Base-by-base conservation (phyloP, 2,888 invertebrate genomes). In the Diarsia dahlii region DNA sequence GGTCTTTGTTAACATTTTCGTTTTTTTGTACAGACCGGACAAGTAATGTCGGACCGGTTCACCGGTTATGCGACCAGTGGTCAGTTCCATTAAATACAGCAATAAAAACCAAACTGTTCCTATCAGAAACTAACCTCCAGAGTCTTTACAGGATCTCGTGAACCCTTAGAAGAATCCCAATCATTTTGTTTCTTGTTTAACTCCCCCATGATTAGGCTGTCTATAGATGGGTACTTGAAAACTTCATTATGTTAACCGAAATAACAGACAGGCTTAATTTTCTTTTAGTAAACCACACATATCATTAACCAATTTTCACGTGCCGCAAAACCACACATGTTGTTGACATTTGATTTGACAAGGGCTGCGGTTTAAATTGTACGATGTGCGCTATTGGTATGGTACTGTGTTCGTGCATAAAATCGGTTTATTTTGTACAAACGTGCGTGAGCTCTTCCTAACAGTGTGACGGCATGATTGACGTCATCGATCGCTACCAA, bases 71-170 rank as follows among this genome's bases (percentile, higher is more conserved):
- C 12, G 20, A n/a, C 23, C 45, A 45, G n/a, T 39, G 6, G 28
- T 28, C 6, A 58, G n/a, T 58, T 45, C 6, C 13, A 28, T 28
- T 28, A 12, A 56, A 58, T 28, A 39, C 9, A 67, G 15, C 28
- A 75, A 3, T 74, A 20, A 46, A 45, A 50, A 68, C 18, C 5
- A 56, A 18, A 45, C 12, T 20, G 0, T 4, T 45, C 13, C 5
- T 10, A 34, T 20, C 10, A 18, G n/a, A 71, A 58, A 84, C 93
- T 93, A 92, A 97, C 96, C 96, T 97, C 96, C 84, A 97, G 91
- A 70, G 92, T 88, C 91, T 95, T 96, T 74, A 96, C 90, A 28
- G 96, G 96, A 80, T 96, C 95, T 74, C 95, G 90, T 45, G 94
- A 87, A 64, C 94, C 92, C 90, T 96, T 96, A 12, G 91, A 88